Evolutionary conservation across 2,888 invertebrate species (phyloP).

Genomic region (Odontomyia ornata): DNA sequence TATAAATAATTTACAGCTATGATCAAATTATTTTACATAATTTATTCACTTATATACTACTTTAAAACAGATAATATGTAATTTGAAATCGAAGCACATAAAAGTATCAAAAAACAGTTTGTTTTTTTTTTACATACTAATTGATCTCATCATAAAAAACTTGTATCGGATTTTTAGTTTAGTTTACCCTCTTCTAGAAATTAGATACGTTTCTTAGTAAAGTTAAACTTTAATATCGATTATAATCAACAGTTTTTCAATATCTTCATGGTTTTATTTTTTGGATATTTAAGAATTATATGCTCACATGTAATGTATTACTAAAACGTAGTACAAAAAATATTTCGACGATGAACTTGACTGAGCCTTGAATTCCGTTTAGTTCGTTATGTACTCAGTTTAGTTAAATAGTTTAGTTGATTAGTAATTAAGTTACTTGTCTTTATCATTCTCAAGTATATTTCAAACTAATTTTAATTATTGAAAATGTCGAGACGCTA

Average conservation of each 20-base stretch:
- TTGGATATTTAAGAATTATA: not conserved
- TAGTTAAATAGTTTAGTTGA: not conserved
- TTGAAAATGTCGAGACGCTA: conserved; percentile 26
- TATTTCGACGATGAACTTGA: conserved; percentile 46
- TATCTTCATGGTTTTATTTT: conserved; percentile 4
- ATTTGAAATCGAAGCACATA: conserved; percentile 47
- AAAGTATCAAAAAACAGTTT: conserved; percentile 47
- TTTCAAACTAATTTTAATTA: conserved; percentile 41
- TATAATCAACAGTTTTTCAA: not conserved
- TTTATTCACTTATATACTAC: not conserved
- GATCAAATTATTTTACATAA: conserved; percentile 14
- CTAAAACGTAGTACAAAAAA: conserved; percentile 55
- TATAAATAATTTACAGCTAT: not conserved
- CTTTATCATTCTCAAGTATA: conserved; percentile 45
- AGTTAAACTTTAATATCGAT: conserved; percentile 46
- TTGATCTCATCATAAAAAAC: conserved; percentile 48
- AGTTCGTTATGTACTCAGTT: not conserved
- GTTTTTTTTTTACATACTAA: conserved; percentile 47
- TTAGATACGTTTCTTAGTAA: conserved; percentile 45
- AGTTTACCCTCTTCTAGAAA: not conserved
- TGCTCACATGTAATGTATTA: conserved; percentile 50
- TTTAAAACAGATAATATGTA: conserved; percentile 43
- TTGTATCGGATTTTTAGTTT: conserved; percentile 40
- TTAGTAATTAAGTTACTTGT: conserved; percentile 47
- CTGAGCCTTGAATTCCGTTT: not conserved